phyloP scores from a whole-genome alignment of 2,888 invertebrate genomes.

The Seira musarum region DNA sequence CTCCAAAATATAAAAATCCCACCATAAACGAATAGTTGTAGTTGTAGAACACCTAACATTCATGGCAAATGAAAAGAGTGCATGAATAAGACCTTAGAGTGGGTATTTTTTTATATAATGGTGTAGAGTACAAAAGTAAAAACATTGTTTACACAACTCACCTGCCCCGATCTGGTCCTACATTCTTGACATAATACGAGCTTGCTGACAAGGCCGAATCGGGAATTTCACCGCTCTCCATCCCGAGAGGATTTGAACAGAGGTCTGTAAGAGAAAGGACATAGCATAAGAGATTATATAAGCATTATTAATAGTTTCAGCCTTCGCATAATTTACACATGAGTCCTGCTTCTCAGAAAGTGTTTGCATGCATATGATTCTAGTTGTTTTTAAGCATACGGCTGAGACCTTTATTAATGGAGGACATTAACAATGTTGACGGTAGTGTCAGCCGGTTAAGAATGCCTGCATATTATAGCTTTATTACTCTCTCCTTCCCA shows the following conservation, averaged over 20 bases:
- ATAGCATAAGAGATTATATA: not conserved
- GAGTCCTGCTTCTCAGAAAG: not conserved
- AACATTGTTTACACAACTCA: conserved; percentile 72
- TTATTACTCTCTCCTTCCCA: conserved; percentile 6
- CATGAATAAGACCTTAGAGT: no score
- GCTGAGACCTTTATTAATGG: conserved; percentile 45
- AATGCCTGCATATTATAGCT: conserved; percentile 19
- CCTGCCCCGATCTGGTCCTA: conserved; percentile 90
- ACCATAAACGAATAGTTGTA: no score
- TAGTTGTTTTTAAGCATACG: conserved; percentile 10
- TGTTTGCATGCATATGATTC: not conserved
- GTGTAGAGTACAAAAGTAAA: not conserved
- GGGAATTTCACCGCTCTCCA: conserved; percentile 87
- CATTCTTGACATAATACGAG: conserved; percentile 88
- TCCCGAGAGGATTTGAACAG: conserved; percentile 87
- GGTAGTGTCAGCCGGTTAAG: conserved; percentile 38
- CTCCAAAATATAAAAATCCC: no score
- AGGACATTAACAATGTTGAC: conserved; percentile 52
- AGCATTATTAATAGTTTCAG: no score
- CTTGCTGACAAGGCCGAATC: conserved; percentile 87
- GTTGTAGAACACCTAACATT: no score
- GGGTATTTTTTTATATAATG: not conserved
- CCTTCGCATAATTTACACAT: not conserved
- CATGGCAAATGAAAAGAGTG: no score
- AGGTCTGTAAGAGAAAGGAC: conserved; percentile 78